Base-by-base conservation (phyloP, 2,113 vertebrate genomes). In the Buteo buteo region DNA sequence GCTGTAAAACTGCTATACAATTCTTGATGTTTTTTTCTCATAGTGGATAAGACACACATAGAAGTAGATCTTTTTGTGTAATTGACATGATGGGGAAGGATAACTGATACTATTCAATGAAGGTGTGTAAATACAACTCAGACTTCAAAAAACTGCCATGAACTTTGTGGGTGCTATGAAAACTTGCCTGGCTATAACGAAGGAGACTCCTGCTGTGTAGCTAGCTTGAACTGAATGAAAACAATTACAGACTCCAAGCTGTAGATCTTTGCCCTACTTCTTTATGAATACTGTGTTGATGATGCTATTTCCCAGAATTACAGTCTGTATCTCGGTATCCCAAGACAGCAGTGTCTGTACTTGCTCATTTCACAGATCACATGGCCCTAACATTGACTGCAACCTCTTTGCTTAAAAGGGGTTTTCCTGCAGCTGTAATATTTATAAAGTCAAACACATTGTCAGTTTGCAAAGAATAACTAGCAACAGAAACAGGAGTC, bases 281-380 rank as follows among this genome's bases (percentile, higher is more conserved):
- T 72, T 50, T 49, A 59, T 24, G 10, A 52, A 25, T 64, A 11
- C 10, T 32, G 4, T 34, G 34, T 19, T 42, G 38, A 50, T 64
- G 6, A 31, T 34, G 44, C 12, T 77, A 42, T 77, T 89, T 93
- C 67, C 15, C 11, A 64, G 58, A 86, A 64, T 69, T 17, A 15
- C 2, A 42, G 7, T 55, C 66, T 64, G 2, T 40, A 10, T 13
- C 62, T 76, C 0, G 1, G 5, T 42, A 44, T 57, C 5, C 15
- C 40, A 34, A 69, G 34, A n/a, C 16, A 70, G 24, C 34, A 69
- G 15, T 7, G 34, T 55, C 40, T 61, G 8, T 21, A 47, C 11
- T 32, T 61, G 34, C 17, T 54, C 3, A 31, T 76, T 86, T 72
- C 26, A 47, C 3, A 0, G 34, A 13, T 36, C 6, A 57, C 9